Evolutionary conservation across 1,140 invertebrate genomes (phyloP).

Genomic region (Zaprionus vittiger): DNA sequence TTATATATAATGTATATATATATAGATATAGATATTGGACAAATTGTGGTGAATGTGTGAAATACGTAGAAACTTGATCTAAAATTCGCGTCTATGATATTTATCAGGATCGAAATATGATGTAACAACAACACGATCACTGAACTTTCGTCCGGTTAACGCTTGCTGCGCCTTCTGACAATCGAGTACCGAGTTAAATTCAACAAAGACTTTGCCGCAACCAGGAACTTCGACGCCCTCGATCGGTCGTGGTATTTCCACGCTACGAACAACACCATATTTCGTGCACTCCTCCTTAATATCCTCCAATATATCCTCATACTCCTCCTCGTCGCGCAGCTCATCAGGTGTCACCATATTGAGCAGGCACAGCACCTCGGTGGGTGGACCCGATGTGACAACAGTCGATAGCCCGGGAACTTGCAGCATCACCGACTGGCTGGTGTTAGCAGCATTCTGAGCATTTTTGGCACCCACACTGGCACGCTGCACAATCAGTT

Average conservation of each 20-base stretch:
- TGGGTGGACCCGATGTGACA: slow-evolving; percentile 95
- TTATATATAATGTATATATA: slow-evolving; percentile 44
- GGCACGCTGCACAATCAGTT: slow-evolving; percentile 98
- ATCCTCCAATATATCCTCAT: slow-evolving; percentile 99
- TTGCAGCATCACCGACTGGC: slow-evolving; percentile 89
- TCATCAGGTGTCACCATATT: slow-evolving; percentile 99
- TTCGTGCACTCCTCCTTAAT: slow-evolving; percentile 99
- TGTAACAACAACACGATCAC: slow-evolving; percentile 99
- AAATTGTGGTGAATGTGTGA: slow-evolving; percentile 58
- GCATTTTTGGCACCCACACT: slow-evolving; percentile 98
- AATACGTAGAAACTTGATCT: slow-evolving; percentile 84
- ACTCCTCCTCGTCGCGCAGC: slow-evolving; percentile 99
- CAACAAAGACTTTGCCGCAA: slow-evolving; percentile 99
- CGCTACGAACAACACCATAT: slow-evolving; percentile 96
- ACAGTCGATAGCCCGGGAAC: slow-evolving; percentile 96
- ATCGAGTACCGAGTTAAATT: slow-evolving; percentile 98
- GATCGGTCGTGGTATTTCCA: slow-evolving; percentile 99
- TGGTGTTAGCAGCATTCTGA: slow-evolving; percentile 89
- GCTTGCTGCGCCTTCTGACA: slow-evolving; percentile 99
- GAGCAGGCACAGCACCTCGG: slow-evolving; percentile 98
- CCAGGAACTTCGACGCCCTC: slow-evolving; percentile 98
- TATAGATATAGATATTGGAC: slow-evolving; percentile 60
- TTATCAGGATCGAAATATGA: slow-evolving; percentile 99
- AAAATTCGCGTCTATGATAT: slow-evolving; percentile 99
- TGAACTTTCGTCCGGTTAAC: slow-evolving; percentile 98